Base-by-base conservation (phyloP, 1,140 invertebrate species). In the Drosophila nikananu region DNA sequence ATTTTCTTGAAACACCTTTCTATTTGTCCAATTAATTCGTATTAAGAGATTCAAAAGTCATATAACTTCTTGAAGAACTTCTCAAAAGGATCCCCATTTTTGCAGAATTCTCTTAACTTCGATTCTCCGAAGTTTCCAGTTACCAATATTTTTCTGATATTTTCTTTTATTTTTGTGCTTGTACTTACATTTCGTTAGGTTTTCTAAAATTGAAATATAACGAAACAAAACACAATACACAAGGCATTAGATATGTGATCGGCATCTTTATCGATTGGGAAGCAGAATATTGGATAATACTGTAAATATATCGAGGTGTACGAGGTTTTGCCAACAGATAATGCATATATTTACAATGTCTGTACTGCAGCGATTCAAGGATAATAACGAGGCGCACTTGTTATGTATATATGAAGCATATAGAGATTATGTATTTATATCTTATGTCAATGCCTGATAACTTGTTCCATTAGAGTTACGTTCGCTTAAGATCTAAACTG, bases 211-310 rank as follows among this genome's bases (percentile, higher is more conserved):
- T 83, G 55, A 77, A 86, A 82, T 83, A 67, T 74, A 87, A 86
- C 79, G 70, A 87, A 86, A 77, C 54, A 86, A 83, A 86, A 86
- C 82, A 87, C 83, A 86, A 83, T 79, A 78, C 71, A 83, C 75
- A 80, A 9, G 27, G 77, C 54, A 86, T 83, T 87, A 80, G 79
- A 81, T 86, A 72, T 71, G 44, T 67, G 41, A 72, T 68, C 21
- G 35, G 66, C 54, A 59, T 37, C 48, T 61, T 49, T 66, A 81
- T 59, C 65, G 55, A 59, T 21, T 41, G 25, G 59, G 5, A 42
- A 32, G 39, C 27, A 35, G 9, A 57, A 19, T 54, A 65, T 35
- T 64, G 44, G 19, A 32, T 63, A 41, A 25, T 46, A 41, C 12
- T 10, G 35, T 54, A 17, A 23, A 37, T 35, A 15, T 55, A 21